A percentile compares a stretch with the other conserved stretches of the same genome.
These are phyloP conservation scores for Parazoanthus darwini DNA, from an alignment of 92 coral and sea anemone species.

Conservation along the genomic window DNA sequence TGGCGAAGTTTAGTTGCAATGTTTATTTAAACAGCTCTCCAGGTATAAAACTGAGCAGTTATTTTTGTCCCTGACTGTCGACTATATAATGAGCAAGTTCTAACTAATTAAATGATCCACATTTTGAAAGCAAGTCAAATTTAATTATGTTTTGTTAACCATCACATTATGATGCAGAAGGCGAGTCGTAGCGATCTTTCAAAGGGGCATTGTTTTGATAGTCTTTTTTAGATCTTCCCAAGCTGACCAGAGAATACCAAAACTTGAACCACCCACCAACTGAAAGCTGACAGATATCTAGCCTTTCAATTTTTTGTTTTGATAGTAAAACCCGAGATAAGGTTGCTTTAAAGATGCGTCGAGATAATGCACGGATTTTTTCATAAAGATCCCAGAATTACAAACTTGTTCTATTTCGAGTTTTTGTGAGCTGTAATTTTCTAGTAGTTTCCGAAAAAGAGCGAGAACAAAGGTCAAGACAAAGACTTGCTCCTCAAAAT, in stretches of 20 bases:
- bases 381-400: neutral
- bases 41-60: neutral
- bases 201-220: neutral
- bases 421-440: neutral
- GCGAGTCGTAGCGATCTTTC: neutral
- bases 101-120: slow-evolving; percentile 1
- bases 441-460: neutral
- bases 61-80: neutral
- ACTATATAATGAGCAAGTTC: neutral
- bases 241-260: neutral
- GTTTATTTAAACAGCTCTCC: neutral
- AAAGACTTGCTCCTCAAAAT: slow-evolving; percentile 18
- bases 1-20: neutral
- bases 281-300: neutral
- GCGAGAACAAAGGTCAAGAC: neutral
- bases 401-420: neutral
- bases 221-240: neutral
- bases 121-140: neutral
- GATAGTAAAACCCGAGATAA: slow-evolving; percentile 5
- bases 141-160: neutral
- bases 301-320: slow-evolving; percentile 11
- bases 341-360: neutral
- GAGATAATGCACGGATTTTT: neutral
- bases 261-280: neutral
- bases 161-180: neutral